A percentile compares a stretch with the other conserved stretches of the same genome.
phyloP scores from a whole-genome alignment of 2,113 vertebrate genomes.

The Alaudala cheleensis region DNA sequence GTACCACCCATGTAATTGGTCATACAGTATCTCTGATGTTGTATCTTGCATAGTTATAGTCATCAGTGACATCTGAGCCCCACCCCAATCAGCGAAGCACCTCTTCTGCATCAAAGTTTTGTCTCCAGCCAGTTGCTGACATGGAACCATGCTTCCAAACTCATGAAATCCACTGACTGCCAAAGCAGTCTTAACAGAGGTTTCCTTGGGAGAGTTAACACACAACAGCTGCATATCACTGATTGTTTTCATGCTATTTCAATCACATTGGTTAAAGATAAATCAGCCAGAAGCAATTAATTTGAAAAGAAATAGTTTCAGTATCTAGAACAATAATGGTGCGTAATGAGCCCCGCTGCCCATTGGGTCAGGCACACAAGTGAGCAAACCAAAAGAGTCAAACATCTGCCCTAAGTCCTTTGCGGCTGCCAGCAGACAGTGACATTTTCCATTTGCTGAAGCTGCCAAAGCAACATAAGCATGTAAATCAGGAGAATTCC shows the following conservation, averaged over 20 bases:
- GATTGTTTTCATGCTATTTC: conserved; percentile 21
- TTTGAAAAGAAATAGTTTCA: conserved; percentile 17
- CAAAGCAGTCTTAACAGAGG: not conserved
- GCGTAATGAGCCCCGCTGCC: not conserved
- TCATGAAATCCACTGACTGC: not conserved
- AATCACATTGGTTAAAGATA: conserved; percentile 20
- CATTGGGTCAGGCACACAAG: not conserved
- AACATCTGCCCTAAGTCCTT: not conserved
- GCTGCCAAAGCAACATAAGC: not conserved
- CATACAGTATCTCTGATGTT: not conserved
- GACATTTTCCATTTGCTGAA: not conserved
- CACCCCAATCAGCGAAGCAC: not conserved
- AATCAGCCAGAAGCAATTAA: conserved; percentile 27
- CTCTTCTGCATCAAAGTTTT: not conserved
- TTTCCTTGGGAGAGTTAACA: not conserved
- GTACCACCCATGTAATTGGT: not conserved
- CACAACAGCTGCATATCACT: not conserved
- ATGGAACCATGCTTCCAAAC: not conserved
- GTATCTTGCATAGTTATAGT: not conserved
- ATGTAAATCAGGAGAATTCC: not conserved
- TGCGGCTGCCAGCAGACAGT: not conserved
- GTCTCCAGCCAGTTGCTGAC: not conserved
- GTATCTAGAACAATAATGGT: not conserved
- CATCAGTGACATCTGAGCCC: not conserved
- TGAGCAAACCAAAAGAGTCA: not conserved